Conservation (phyloP, 1,140 invertebrate genomes). For the Watersipora subatra region DNA sequence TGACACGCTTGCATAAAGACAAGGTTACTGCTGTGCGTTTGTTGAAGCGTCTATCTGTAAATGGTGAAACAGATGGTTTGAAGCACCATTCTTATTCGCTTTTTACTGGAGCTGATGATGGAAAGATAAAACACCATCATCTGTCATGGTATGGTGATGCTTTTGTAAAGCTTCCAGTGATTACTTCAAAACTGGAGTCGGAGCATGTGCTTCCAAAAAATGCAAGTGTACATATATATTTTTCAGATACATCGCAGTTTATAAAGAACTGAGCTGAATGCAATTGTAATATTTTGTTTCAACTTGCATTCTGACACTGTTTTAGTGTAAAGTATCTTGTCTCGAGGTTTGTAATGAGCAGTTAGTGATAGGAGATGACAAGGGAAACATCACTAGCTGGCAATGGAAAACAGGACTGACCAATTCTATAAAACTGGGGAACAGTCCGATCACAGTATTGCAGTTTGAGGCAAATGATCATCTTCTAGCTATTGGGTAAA, state of each 20-base stretch:
- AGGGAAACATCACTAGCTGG: not conserved
- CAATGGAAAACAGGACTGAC: not conserved
- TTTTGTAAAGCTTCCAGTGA: not conserved
- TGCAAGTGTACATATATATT: too few relatives aligned
- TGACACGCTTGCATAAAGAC: not conserved
- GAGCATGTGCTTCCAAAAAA: not conserved
- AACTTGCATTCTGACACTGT: not conserved
- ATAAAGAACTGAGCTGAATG: not conserved
- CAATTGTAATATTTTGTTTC: not conserved
- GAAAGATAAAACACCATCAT: not conserved
- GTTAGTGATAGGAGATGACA: not conserved
- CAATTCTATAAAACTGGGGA: not conserved
- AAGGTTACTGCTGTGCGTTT: not conserved
- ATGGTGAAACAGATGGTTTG: not conserved
- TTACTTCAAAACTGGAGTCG: not conserved
- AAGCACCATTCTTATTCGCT: not conserved
- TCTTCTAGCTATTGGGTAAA: not conserved
- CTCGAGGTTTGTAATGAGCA: not conserved
- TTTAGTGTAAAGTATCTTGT: not conserved
- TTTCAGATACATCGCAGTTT: not conserved
- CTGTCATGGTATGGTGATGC: not conserved
- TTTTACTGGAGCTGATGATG: not conserved
- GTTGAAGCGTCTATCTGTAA: not conserved
- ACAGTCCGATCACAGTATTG: not conserved
- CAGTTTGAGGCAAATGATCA: not conserved